Evolutionary conservation across 2,113 vertebrate species (phyloP), one percentile per base, ranked within the genome.

Genomic region (Ailuropoda melanoleuca): DNA sequence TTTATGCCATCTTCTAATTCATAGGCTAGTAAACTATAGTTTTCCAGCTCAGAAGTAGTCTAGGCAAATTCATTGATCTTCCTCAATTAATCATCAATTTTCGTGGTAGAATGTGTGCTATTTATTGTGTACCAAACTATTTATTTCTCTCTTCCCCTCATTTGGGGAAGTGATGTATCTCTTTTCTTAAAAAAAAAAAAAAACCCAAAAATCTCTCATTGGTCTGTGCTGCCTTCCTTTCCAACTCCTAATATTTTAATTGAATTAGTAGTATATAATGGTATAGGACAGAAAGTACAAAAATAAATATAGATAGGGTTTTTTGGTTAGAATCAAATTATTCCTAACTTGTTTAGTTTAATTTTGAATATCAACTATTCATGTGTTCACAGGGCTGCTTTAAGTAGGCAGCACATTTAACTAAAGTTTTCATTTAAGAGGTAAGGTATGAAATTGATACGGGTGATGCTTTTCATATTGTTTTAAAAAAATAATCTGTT

Each of bases 1-100:
- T 85, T 95, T 95, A 31, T 90, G 46, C 21, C 26, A n/a, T 64
- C 11, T 93, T 31, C 48, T 94, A 95, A 95, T 74, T 77, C 34
- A 77, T 23, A 86, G 39, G 15, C 19, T 43, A 82, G 10, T 93
- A 31, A 64, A 58, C 87, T 97, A 3, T 24, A 48, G 66, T 87
- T 96, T 96, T 92, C 24, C 4, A 86, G n/a, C 23, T 96, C 29
- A 87, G 6, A 77, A 74, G 2, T 86, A 15, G 1, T 90, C 26
- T 96, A 82, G 24, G 34, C 29, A 62, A 55, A 50, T 60, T 95
- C 15, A 68, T 2, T 86, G 19, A 58, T 78, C 9, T 96, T 77
- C 93, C 29, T 84, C 34, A 75, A 0, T 66, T 68, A 85, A 24
- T 53, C 4, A 43, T 72, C 29, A 60, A 1, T 66, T 68, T 90